Percentiles rank a stretch among this genome's conserved stretches.
phyloP scores from a whole-genome alignment of 2,797 vertebrate species.

The Myripristis jacobus region DNA sequence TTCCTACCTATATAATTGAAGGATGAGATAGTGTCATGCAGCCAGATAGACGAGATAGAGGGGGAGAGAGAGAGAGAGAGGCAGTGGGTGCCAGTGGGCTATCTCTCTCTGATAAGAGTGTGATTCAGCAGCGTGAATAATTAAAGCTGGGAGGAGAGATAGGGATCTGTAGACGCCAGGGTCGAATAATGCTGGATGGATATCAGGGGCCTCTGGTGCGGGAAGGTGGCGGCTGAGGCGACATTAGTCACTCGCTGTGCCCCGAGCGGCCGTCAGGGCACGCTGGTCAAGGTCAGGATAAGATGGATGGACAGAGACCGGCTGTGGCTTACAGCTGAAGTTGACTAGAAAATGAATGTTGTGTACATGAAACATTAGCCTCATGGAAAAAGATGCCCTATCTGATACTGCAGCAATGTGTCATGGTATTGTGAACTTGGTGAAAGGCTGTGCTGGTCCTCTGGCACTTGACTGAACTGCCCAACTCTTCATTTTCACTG shows the following conservation, averaged over 20 bases:
- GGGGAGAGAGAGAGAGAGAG: conserved; percentile 31
- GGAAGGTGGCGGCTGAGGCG: conserved; percentile 63
- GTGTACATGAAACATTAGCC: conserved; percentile 73
- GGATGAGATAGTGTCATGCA: conserved; percentile 60
- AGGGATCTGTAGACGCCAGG: conserved; percentile 77
- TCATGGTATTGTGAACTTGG: conserved; percentile 61
- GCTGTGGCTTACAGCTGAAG: conserved; percentile 59
- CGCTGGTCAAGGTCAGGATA: conserved; percentile 76
- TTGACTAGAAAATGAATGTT: conserved; percentile 74
- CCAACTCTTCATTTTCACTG: not conserved
- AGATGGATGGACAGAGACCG: conserved; percentile 72
- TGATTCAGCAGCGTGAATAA: conserved; percentile 83
- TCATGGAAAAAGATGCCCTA: conserved; percentile 59
- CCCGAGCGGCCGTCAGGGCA: conserved; percentile 65
- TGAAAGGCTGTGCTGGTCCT: conserved; percentile 26
- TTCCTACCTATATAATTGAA: conserved; percentile 50
- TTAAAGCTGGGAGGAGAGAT: conserved; percentile 79
- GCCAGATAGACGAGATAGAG: conserved; percentile 61
- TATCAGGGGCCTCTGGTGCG: conserved; percentile 66
- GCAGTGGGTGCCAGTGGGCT: conserved; percentile 46
- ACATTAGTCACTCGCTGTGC: conserved; percentile 74
- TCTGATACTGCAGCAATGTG: conserved; percentile 63
- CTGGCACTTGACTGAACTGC: conserved; percentile 6
- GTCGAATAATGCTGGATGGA: conserved; percentile 75
- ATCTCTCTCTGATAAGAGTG: conserved; percentile 75